Percentiles rank a stretch among this genome's conserved stretches.
These are phyloP conservation scores for Matsumyia berberina DNA, from an alignment of 2,888 invertebrate genomes.

Conservation along the genomic window DNA sequence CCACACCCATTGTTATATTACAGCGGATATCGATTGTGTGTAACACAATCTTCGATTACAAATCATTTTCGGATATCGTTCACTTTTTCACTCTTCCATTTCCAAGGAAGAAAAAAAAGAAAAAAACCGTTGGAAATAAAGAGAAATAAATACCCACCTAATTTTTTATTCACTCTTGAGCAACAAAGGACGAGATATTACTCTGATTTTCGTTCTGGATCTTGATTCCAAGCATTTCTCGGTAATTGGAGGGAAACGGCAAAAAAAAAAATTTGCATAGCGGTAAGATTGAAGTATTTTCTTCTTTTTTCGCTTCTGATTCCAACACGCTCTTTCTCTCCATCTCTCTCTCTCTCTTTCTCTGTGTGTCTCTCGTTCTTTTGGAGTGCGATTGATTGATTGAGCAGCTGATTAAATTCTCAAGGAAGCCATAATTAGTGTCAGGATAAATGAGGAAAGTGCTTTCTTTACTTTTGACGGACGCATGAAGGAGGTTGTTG, in stretches of 20 bases:
- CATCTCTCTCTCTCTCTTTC: too few species aligned
- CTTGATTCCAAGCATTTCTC: slow-evolving; percentile 47
- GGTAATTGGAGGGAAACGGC: slow-evolving; percentile 51
- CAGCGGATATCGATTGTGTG: slow-evolving; percentile 54
- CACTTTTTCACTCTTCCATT: slow-evolving; percentile 38
- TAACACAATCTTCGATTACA: slow-evolving; percentile 60
- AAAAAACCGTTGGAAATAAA: slow-evolving; percentile 2
- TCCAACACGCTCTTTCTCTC: neutral
- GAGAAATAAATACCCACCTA: slow-evolving; percentile 40
- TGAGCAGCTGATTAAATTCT: slow-evolving; percentile 75
- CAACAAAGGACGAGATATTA: slow-evolving; percentile 52
- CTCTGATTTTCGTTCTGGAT: slow-evolving; percentile 56
- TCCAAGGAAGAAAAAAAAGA: neutral
- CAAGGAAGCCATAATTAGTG: slow-evolving; percentile 76
- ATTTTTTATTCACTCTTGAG: slow-evolving; percentile 55
- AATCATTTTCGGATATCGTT: slow-evolving; percentile 71
- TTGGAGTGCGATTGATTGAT: slow-evolving; percentile 72
- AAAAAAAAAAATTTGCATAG: slow-evolving; percentile 59
- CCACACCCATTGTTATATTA: slow-evolving; percentile 42
- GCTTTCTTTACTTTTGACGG: slow-evolving; percentile 54
- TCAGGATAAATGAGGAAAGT: slow-evolving; percentile 69
- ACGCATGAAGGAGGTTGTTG: slow-evolving; percentile 49
- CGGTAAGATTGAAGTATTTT: slow-evolving; percentile 37
- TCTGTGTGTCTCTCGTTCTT: neutral
- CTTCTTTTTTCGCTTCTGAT: slow-evolving; percentile 14